A percentile compares a stretch with the other conserved stretches of the same genome.
Conservation (phyloP, 2,797 vertebrate genomes). For the Hoplostethus mediterraneus region DNA sequence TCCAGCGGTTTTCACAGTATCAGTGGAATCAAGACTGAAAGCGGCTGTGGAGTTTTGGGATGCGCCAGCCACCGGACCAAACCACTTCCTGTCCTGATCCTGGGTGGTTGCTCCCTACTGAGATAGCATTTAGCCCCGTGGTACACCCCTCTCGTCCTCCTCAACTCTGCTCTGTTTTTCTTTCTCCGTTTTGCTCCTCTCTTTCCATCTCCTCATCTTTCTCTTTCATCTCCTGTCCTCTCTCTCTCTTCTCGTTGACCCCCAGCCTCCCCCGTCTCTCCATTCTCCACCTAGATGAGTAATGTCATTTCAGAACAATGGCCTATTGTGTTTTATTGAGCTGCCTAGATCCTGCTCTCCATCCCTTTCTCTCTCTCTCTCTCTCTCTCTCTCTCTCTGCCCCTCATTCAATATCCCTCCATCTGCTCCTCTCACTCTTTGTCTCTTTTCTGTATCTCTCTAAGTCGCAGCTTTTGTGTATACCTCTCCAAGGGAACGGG, state of each 20-base stretch:
- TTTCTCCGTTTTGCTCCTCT: not conserved
- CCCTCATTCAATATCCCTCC: constrained; percentile 34
- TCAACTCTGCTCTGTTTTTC: not conserved
- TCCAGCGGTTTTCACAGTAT: too few species aligned
- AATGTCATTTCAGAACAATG: constrained; percentile 81
- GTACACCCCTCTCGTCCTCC: not conserved
- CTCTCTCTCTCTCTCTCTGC: constrained; percentile 4
- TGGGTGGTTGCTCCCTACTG: too few species aligned
- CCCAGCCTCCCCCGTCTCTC: constrained; percentile 50
- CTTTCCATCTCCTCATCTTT: constrained; percentile 29
- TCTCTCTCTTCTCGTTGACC: constrained; percentile 30
- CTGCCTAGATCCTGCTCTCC: constrained; percentile 52
- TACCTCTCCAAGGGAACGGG: constrained; percentile 20
- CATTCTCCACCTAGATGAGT: constrained; percentile 72
- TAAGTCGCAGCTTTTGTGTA: constrained; percentile 5
- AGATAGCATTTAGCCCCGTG: too few species aligned
- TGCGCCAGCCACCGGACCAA: too few species aligned
- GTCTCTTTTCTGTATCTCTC: not conserved
- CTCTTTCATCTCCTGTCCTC: constrained; percentile 38
- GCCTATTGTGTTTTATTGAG: constrained; percentile 80
- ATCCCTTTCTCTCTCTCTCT: constrained; percentile 36
- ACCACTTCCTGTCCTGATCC: too few species aligned
- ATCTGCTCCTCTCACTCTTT: constrained; percentile 21
- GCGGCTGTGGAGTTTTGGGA: too few species aligned
- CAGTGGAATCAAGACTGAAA: too few species aligned